phyloP scores from a whole-genome alignment of 2,113 vertebrate species.

The Marmota flaviventris region DNA sequence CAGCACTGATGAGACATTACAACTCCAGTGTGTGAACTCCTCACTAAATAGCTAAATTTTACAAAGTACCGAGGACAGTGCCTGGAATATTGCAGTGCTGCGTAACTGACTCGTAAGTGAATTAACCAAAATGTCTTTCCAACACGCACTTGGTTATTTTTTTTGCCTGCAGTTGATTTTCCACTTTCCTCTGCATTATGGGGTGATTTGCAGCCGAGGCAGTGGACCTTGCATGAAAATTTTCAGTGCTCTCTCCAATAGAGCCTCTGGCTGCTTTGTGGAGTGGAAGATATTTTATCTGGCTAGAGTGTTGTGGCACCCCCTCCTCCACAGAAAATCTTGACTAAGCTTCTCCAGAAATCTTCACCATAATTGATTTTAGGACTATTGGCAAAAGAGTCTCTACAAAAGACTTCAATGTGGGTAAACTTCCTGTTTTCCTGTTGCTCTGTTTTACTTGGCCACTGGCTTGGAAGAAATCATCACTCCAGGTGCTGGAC shows the following conservation, averaged over 20 bases:
- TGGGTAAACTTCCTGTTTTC: too few relatives aligned
- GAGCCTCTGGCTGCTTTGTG: too few relatives aligned
- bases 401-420: too few relatives aligned
- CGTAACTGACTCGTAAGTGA: not conserved
- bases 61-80: not conserved
- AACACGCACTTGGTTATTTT: not conserved
- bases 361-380: too few relatives aligned
- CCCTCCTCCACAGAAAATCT: too few relatives aligned
- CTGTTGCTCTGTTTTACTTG: too few relatives aligned
- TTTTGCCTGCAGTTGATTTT: not conserved
- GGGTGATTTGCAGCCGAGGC: not conserved
- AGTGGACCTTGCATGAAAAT: not conserved
- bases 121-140: not conserved
- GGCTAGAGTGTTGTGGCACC: too few relatives aligned
- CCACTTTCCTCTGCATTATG: not conserved
- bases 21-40: not conserved
- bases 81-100: not conserved
- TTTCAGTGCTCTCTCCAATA: not conserved
- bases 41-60: not conserved
- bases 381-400: too few relatives aligned
- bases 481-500: too few relatives aligned
- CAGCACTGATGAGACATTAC: not conserved
- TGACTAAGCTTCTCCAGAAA: too few relatives aligned
- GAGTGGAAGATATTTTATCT: too few relatives aligned
- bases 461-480: too few relatives aligned